Evolutionary conservation across 1,140 invertebrate species (phyloP), one percentile per base, ranked within the genome.

Genomic region (Drosophila subpulchrella): DNA sequence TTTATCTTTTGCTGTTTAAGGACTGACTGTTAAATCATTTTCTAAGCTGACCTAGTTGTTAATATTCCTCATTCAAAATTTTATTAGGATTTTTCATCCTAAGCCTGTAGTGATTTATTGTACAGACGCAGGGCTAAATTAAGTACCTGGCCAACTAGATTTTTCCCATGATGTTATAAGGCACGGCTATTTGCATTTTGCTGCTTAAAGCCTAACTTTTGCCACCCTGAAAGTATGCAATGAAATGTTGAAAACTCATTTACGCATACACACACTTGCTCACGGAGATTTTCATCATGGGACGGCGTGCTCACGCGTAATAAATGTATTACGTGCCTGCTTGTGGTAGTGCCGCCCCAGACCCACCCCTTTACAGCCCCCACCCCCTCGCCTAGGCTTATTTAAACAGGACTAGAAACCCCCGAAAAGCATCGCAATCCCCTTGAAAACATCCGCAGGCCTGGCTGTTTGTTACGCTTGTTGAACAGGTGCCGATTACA

Each of bases 401-500:
- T 88, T 86, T 86, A 61, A 76, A 68, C 62, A 73, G 62, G 61
- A 68, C 46, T 24, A 27, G 48, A 51, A 13, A 34, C 57, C 32
- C 32, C 57, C 32, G 20, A 65, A 65, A 62, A 68, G 8, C 50
- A 51, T 17, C 32, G n/a, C 32, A 3, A 46, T 68, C 36, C 48
- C 47, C 27, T 56, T 47, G 60, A 68, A 61, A 44, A 60, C 30
- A 42, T 60, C 53, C 62, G 42, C 38, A 53, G 60, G 73, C 62
- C 65, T 38, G 20, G 36, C 47, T 68, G 72, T 79, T 75, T 70
- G 61, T 71, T 84, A 76, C 73, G 84, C 77, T 84, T 89, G 84
- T 90, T 89, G 81, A 84, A 89, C 84, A 89, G 84, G 84, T 89
- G 84, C 84, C 81, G 84, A 89, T 89, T 88, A 89, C 80, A 89